Percentiles rank a stretch among this genome's conserved stretches.
Conservation (phyloP, 1,140 invertebrate genomes). For the Eriosoma lanigerum region DNA sequence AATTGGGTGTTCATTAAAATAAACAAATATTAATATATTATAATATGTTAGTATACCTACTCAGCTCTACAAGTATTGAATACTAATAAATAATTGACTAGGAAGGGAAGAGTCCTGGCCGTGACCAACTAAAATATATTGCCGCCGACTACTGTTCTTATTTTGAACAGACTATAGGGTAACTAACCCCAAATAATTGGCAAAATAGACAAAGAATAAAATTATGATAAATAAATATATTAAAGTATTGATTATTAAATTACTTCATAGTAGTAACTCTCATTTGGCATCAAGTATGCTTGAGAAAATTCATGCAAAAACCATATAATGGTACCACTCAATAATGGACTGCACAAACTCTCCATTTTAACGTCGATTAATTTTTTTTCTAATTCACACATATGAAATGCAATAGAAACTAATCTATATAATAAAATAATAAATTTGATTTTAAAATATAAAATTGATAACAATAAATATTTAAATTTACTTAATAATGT, state of each 20-base stretch:
- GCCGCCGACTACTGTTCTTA: too few relatives aligned
- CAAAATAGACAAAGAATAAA: too few relatives aligned
- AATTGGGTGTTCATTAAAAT: too few relatives aligned
- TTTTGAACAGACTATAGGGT: too few relatives aligned
- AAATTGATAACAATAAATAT: neutral
- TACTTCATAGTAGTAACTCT: conserved; percentile 71
- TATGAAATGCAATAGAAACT: conserved; percentile 67
- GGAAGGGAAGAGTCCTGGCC: too few relatives aligned
- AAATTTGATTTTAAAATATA: neutral
- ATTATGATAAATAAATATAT: too few relatives aligned
- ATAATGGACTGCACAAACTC: conserved; percentile 75
- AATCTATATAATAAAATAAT: conserved; percentile 60
- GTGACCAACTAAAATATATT: too few relatives aligned
- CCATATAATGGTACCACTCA: conserved; percentile 77
- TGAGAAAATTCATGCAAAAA: conserved; percentile 76
- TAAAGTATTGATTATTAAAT: conserved; percentile 50
- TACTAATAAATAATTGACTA: too few relatives aligned
- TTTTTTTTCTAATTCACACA: conserved; percentile 70
- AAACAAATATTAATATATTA: too few relatives aligned
- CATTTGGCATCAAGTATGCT: conserved; percentile 72
- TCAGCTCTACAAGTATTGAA: too few relatives aligned
- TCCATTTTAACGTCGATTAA: conserved; percentile 66
- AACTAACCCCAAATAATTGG: too few relatives aligned
- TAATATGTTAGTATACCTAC: too few relatives aligned
- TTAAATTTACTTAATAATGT: conserved; percentile 60